Base-by-base conservation (phyloP, 1,140 invertebrate genomes). In the Oscheius sp. region DNA sequence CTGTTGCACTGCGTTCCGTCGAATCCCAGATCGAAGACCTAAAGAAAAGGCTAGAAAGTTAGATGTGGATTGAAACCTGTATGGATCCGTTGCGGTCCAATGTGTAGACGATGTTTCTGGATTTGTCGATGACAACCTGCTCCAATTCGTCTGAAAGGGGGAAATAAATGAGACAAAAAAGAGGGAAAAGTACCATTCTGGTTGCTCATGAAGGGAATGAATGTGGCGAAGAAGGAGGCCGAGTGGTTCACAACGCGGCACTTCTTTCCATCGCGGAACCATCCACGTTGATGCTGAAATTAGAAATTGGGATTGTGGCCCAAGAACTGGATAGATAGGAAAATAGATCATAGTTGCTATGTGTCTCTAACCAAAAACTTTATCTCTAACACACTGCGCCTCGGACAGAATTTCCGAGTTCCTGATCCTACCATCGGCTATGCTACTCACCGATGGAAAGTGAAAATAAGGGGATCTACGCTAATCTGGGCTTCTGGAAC, bases 161-260 rank as follows among this genome's bases (percentile, higher is more conserved):
- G 31, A 34, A 35, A 26, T 58, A 59, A 70, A 61, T n/a, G 35
- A 65, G 36, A 58, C 4, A 65, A 59, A 1, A 1, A 58, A 34
- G 7, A 7, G 0, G 4, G 20, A 42, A 13, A 55, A n/a, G 18
- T 31, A 68, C 66, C 66, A 15, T 29, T 49, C 29, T n/a, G 20
- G 32, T 13, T 10, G 15, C 45, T 32, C 3, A 68, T 29, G 45
- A 62, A 68, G 3, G 66, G 31, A 29, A 67, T 74, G 20, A 74
- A 26, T 3, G 64, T 67, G 2, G 35, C 36, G 26, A 74, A 26
- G 3, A 73, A 34, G 1, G 70, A 64, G 26, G 70, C 49, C 1
- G 95, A 95, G 84, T 95, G 92, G 87, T 97, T 97, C 1, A 96
- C 89, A 87, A 95, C 97, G 82, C 91, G 91, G 85, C 93, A 97